Percentiles rank a stretch among this genome's conserved stretches.
Evolutionary conservation across 2,797 vertebrate species (phyloP).

Genomic region (Salarias fasciatus): DNA sequence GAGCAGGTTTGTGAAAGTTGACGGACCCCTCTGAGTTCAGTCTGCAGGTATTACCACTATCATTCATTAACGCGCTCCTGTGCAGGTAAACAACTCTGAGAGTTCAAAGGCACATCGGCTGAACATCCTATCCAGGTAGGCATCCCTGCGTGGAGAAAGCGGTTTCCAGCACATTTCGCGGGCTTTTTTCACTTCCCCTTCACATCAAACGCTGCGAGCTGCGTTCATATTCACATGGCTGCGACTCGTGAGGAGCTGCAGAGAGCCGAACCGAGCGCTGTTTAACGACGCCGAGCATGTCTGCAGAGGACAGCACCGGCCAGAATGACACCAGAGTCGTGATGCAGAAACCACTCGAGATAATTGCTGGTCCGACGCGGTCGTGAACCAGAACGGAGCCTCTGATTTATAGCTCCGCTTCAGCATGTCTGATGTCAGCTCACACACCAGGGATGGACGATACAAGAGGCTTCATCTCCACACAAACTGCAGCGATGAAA

Average conservation of each 20-base stretch:
- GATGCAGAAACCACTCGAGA: constrained; percentile 52
- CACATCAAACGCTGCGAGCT: constrained; percentile 62
- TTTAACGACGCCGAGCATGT: constrained; percentile 53
- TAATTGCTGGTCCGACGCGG: too few relatives aligned
- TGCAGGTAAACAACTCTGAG: constrained; percentile 61
- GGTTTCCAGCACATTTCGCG: constrained; percentile 35
- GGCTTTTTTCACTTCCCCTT: constrained; percentile 38
- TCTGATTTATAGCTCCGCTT: too few relatives aligned
- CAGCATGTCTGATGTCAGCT: too few relatives aligned
- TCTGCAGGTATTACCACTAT: constrained; percentile 54
- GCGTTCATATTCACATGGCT: constrained; percentile 43
- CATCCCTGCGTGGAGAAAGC: constrained; percentile 39
- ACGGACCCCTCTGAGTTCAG: constrained; percentile 46
- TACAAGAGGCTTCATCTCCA: too few relatives aligned
- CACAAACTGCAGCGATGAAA: too few relatives aligned
- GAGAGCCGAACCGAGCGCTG: constrained; percentile 30
- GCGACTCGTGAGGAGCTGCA: constrained; percentile 44
- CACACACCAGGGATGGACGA: too few relatives aligned
- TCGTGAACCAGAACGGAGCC: too few relatives aligned
- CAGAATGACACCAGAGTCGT: constrained; percentile 44
- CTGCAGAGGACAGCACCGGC: constrained; percentile 37
- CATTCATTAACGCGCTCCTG: constrained; percentile 50
- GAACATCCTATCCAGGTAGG: constrained; percentile 54
- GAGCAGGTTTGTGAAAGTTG: constrained; percentile 42
- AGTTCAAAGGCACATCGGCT: constrained; percentile 70